Conservation (phyloP, 2,888 invertebrate genomes). For the Trachelus iudaicus region DNA sequence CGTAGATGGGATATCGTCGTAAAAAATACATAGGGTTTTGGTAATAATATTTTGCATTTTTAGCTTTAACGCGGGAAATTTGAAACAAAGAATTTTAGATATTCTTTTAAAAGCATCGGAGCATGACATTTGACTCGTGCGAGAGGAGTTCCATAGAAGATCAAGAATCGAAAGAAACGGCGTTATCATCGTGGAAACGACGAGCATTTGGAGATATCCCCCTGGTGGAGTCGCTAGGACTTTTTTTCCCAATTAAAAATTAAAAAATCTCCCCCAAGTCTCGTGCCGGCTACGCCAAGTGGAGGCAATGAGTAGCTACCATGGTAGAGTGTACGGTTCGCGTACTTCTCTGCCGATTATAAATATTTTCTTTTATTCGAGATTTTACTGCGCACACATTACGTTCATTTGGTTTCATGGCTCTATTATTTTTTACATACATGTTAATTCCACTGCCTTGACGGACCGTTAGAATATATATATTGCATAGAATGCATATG, state of each 20-base stretch:
- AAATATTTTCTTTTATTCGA: conserved; percentile 47
- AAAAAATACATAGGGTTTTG: neutral
- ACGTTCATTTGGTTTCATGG: neutral
- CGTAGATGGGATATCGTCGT: neutral
- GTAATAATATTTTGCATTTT: neutral
- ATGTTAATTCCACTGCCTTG: conserved; percentile 22
- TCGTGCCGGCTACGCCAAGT: conserved; percentile 35
- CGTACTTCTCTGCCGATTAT: conserved; percentile 59
- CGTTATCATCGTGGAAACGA: neutral
- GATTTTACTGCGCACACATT: conserved; percentile 7
- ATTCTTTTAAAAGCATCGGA: neutral
- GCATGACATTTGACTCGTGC: neutral
- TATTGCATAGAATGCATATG: neutral
- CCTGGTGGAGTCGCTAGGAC: conserved; percentile 1
- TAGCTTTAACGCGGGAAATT: neutral
- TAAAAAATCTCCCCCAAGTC: conserved; percentile 45
- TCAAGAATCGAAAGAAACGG: neutral
- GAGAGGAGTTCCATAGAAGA: neutral
- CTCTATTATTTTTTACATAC: conserved; percentile 16
- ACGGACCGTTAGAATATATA: conserved; percentile 7
- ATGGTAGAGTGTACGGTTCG: conserved; percentile 51
- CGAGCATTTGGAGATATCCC: neutral
- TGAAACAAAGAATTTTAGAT: neutral
- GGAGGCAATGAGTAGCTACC: conserved; percentile 28
- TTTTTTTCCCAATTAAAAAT: conserved; percentile 64